These are phyloP conservation scores for Beroe forskalii DNA, from an alignment of 37 sponge, comb jelly and placozoan genomes.

Conservation along the genomic window DNA sequence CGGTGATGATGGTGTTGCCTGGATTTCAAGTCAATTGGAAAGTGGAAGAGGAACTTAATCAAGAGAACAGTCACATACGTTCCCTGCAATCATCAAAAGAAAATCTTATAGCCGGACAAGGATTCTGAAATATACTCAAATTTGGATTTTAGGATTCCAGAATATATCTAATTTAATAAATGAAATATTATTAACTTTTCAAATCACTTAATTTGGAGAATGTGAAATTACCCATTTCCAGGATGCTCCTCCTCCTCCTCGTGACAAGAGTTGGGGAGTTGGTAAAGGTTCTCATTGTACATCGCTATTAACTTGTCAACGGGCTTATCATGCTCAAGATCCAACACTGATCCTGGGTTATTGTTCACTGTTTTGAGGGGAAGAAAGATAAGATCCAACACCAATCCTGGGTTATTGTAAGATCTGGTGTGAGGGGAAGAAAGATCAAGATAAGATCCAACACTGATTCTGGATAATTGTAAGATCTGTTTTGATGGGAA, in stretches of 20 bases:
- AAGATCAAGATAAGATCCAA: neutral
- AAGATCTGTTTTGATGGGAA: neutral
- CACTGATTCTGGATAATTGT: neutral
- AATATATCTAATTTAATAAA: too few relatives aligned
- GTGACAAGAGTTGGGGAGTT: neutral
- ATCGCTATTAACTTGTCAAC: constrained; percentile 32
- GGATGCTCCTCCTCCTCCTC: neutral
- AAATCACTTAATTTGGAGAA: too few relatives aligned
- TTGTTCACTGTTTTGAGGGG: neutral
- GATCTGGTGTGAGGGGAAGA: neutral
- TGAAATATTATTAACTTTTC: too few relatives aligned
- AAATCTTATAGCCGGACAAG: too few relatives aligned
- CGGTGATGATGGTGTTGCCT: neutral
- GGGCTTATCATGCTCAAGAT: neutral
- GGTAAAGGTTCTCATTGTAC: constrained; percentile 26
- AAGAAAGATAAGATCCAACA: neutral
- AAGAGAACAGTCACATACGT: too few relatives aligned
- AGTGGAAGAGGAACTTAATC: too few relatives aligned
- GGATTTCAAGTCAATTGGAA: too few relatives aligned
- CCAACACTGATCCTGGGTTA: neutral
- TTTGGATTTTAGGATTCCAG: too few relatives aligned
- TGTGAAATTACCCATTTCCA: neutral
- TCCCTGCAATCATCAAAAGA: too few relatives aligned
- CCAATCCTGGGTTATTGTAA: neutral
- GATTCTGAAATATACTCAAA: too few relatives aligned